Evolutionary conservation across 2,113 vertebrate species (phyloP), one percentile per base, ranked within the genome.

Genomic region (Nycticebus coucang): DNA sequence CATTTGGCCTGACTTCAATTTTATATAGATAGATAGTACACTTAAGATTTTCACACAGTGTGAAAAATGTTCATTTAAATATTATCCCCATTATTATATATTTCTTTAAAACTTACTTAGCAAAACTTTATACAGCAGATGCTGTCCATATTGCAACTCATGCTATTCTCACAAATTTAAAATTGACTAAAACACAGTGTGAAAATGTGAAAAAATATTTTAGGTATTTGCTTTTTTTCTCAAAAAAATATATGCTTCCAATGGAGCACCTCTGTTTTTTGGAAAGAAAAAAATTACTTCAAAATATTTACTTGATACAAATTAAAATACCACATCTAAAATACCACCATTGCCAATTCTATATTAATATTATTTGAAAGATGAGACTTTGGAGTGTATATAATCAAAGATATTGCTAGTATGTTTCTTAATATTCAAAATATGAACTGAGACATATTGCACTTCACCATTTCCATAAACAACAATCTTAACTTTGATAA

Each of bases 251-350:
- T 28, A 3, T 93, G n/a, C 66, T 92, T 95, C 68, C 60, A 77
- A 1, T 86, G 45, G 28, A 81, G 33, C 2, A 37, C 21, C 4
- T 92, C 75, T 92, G 55, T 9, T 86, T 92, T 81, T 95, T 62
- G 6, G 37, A 69, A 83, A 80, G 22, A 53, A 55, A 89, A 53
- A 91, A 79, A 60, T 80, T 78, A 33, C 55, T 75, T 74, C 19
- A 94, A 81, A 84, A n/a, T 75, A 85, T 85, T 80, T 94, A 64
- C 30, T 92, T 77, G 75, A 82, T 94, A 45, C 18, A 79, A 62
- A n/a, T 69, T 81, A 75, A 69, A n/a, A 37, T 78, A 69, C 53
- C 62, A 66, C 57, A 1, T 85, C 45, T 30, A 64, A 80, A 41
- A 41, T 41, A 41, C 41, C 41, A 30, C 30, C 15, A 85, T 89